Evolutionary conservation across 1,140 invertebrate genomes (phyloP), one percentile per base, ranked within the genome.

Genomic region (Druon quercuslanigerum): DNA sequence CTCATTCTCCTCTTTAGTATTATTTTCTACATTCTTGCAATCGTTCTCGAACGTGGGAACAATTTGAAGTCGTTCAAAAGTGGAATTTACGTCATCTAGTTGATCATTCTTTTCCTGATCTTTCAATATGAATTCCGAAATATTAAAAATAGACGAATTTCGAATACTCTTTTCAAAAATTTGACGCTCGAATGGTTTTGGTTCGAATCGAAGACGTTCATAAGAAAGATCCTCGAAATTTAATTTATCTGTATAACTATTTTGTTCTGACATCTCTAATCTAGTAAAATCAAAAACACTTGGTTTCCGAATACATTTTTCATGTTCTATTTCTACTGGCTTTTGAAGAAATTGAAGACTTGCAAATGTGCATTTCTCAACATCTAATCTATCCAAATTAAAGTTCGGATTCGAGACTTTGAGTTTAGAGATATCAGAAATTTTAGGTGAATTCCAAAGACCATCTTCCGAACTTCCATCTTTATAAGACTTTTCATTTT

Each of bases 191-290:
- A 40, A 16, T 14, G 5, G 3, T n/a, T 46, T 46, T 46, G 40
- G 33, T 17, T 25, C 25, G n/a, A 40, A 66, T 46, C 60, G 60
- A 66, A 66, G 25, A 66, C 14, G 60, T 40, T 66, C 60, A 8
- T 40, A 66, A 66, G 60, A 66, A n/a, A 33, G n/a, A 46, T 66
- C 40, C 25, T 14, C 7, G n/a, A 33, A 25, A n/a, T 66, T 33
- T 14, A 66, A 3, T 16, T 66, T 16, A 33, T 66, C 60, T 4
- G 8, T 9, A 46, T 6, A 6, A 66, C 14, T 14, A 1, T 40
- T 40, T 40, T 66, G 7, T 8, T 46, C 33, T 66, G 57, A n/a
- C n/a, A 16, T 60, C 13, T 60, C 40, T 13, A 16, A 9, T 40
- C 20, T 20, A 60, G 60, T 11, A 13, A 17, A 17, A 56, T n/a